Conservation (phyloP, 1,140 invertebrate genomes). For the Drosophila aff. region DNA sequence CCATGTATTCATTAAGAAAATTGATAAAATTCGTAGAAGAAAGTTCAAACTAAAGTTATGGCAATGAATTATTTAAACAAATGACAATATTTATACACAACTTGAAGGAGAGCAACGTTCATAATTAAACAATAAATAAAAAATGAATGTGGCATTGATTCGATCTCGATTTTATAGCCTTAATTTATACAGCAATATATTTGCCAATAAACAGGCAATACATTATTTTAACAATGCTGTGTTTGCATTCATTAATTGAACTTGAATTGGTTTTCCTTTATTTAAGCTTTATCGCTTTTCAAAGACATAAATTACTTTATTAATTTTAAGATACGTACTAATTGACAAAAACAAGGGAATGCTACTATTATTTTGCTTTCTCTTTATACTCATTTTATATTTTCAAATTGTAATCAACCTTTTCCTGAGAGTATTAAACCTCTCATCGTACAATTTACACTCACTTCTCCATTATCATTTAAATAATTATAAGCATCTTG, state of each 20-base stretch:
- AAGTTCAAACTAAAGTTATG: neutral
- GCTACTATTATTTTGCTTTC: neutral
- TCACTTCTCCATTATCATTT: neutral
- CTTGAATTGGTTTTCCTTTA: neutral
- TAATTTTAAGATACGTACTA: neutral
- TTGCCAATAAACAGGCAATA: neutral
- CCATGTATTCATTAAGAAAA: neutral
- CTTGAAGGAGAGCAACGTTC: neutral
- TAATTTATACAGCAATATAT: neutral
- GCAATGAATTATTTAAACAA: neutral
- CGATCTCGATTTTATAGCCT: neutral
- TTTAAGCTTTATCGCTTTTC: neutral
- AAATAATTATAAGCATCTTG: neutral
- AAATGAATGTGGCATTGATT: neutral
- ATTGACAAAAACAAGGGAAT: neutral
- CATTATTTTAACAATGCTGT: neutral
- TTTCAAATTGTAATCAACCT: neutral
- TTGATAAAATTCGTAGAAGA: neutral
- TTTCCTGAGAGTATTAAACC: neutral
- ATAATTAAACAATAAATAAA: conserved; percentile 10
- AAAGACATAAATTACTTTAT: too few relatives aligned
- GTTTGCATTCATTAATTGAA: neutral
- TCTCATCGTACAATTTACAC: neutral
- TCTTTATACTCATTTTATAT: neutral
- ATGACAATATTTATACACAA: neutral